Conservation (phyloP, 2,797 vertebrate species). For the Crenichthys baileyi region DNA sequence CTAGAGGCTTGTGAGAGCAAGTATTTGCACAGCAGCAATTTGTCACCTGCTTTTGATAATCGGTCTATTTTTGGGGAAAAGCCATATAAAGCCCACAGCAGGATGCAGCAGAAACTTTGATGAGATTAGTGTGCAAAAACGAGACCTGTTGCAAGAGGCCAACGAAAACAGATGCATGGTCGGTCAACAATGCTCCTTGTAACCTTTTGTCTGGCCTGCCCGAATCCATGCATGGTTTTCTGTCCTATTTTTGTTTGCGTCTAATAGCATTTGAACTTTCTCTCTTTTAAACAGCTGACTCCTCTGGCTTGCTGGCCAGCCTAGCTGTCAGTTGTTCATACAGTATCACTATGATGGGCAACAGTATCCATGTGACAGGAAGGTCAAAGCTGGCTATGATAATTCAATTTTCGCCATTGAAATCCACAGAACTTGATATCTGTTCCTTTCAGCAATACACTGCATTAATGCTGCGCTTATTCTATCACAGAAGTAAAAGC, state of each 20-base stretch:
- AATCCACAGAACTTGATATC: constrained; percentile 1
- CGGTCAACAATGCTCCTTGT: constrained; percentile 71
- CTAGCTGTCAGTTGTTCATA: constrained; percentile 44
- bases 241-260: constrained; percentile 53
- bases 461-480: background rate
- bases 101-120: constrained; percentile 43
- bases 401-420: constrained; percentile 12
- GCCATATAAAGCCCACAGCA: constrained; percentile 42
- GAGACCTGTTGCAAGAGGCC: constrained; percentile 32
- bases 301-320: constrained; percentile 8
- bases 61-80: constrained; percentile 51
- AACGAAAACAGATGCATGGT: constrained; percentile 68
- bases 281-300: constrained; percentile 4
- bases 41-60: constrained; percentile 59
- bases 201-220: constrained; percentile 53
- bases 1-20: constrained; percentile 41
- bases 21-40: constrained; percentile 50
- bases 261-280: constrained; percentile 35
- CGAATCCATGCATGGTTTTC: constrained; percentile 35
- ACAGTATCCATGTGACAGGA: constrained; percentile 16
- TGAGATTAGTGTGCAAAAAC: constrained; percentile 52
- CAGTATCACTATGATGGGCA: constrained; percentile 23
- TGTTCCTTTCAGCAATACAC: background rate
- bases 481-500: background rate
- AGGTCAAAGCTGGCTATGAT: constrained; percentile 25